Evolutionary conservation across 2,888 invertebrate species (phyloP), one percentile per base, ranked within the genome.

Genomic region (Rhabditoides inermis): DNA sequence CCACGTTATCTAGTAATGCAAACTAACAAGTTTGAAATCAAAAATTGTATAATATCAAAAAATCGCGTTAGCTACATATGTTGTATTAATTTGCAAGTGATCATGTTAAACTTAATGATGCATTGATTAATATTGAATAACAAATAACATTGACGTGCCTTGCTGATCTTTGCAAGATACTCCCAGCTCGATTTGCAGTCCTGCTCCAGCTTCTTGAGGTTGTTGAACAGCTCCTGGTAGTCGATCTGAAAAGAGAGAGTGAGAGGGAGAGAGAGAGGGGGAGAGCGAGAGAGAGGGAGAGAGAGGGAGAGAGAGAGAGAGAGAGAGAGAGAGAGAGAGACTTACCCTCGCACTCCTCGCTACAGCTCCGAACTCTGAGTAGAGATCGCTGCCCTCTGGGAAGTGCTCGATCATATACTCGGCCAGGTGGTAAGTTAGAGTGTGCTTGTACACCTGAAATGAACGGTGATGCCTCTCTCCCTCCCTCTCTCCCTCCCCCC

Each of bases 361-460:
- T 32, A 82, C 73, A 12, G 81, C 77, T 22, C 81, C 81, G 18
- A 83, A 78, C 60, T 83, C 98, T 45, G 92, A 92, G 79, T 98
- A 95, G 63, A 98, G 84, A 82, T 98, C 95, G 20, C 89, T 87
- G 22, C 89, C 88, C 68, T 92, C 91, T 1, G 90, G 87, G 79
- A 88, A 90, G 78, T 91, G 88, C 76, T 95, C 92, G 82, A 92
- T 87, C 58, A 99, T 90, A 83, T 94, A 90, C 78, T 89, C 88
- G 78, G 94, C 94, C 63, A 98, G 83, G 79, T 99, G 98, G 79
- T 95, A 91, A 56, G 98, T 82, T 56, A 98, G 81, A 5, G 95
- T 91, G 80, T 99, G 94, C 79, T 98, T 99, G 79, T 98, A 91
- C 37, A 98, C 92, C 0, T n/a, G n/a, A n/a, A n/a, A n/a, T n/a